Evolutionary conservation across 2,888 invertebrate species (phyloP), one percentile per base, ranked within the genome.

Genomic region (Spodoptera picta): DNA sequence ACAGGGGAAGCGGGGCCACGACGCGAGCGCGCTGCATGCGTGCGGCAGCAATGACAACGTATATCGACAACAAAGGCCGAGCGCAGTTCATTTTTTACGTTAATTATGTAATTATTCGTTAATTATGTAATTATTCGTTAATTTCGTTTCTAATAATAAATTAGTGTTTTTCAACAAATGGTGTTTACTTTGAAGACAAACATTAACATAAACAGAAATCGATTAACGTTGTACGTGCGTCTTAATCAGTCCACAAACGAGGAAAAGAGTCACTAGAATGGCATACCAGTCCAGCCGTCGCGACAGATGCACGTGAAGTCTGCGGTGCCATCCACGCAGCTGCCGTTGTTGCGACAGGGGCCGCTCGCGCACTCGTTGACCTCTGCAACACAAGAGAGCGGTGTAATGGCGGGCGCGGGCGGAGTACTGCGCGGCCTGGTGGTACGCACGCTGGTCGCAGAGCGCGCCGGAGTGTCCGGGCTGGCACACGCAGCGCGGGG

Each of bases 281-380:
- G 36, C 63, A 9, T 19, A 94, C 97, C 97, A 82, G 97, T 96
- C 95, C 97, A 98, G n/a, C 98, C 98, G 5, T 95, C 94, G 62
- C 92, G 90, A 85, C 98, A 98, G 50, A 95, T 88, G 83, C 98
- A 98, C 0, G 96, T 95, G 88, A 97, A 98, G 85, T 96, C 96
- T 1, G 96, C 97, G 60, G 97, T 95, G 65, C 95, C 95, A 84
- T 97, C 97, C 24, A 97, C 91, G 84, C 98, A 98, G 4, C 96
- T 96, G 3, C 97, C 97, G 82, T 97, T 97, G 88, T 98, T 97
- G 75, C 95, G 95, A 87, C 98, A 98, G 56, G 96, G 95, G 65
- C 96, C 96, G 14, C 95, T 93, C 27, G 95, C 90, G 83, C 98
- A 98, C 84, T 97, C 98, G 85, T 98, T 96, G 14, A 97, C 96